A percentile compares a stretch with the other conserved stretches of the same genome.
These are phyloP conservation scores for Tetramorium simillimum DNA, from an alignment of 1,140 invertebrate genomes.

Conservation along the genomic window DNA sequence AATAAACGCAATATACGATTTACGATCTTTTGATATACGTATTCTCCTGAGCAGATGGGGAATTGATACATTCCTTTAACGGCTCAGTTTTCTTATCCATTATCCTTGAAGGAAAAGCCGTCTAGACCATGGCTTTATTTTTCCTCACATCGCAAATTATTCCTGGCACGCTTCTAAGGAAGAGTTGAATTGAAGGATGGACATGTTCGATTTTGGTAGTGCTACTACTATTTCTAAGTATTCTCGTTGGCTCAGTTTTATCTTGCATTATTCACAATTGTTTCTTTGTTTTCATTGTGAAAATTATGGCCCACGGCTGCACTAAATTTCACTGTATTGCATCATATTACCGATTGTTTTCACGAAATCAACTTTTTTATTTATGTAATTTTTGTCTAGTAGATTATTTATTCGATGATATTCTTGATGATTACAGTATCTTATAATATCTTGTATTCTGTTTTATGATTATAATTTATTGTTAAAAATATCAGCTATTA, in stretches of 20 bases:
- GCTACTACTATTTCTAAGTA: slow-evolving; percentile 32
- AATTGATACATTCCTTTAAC: slow-evolving; percentile 75
- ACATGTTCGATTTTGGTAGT: slow-evolving; percentile 56
- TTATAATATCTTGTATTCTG: neutral
- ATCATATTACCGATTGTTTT: neutral
- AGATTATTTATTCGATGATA: neutral
- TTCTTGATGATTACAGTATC: neutral
- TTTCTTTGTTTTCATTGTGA: slow-evolving; percentile 24
- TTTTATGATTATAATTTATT: slow-evolving; percentile 18
- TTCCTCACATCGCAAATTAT: slow-evolving; percentile 40
- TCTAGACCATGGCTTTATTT: neutral
- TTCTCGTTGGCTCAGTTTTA: slow-evolving; percentile 28
- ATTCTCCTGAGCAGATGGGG: slow-evolving; percentile 64
- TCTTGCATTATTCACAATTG: slow-evolving; percentile 64
- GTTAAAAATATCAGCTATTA: neutral
- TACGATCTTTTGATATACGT: neutral
- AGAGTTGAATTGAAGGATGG: neutral
- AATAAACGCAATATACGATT: slow-evolving; percentile 18
- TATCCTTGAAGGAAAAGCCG: slow-evolving; percentile 33
- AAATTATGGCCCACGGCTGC: neutral
- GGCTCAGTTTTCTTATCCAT: slow-evolving; percentile 52
- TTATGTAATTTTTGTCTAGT: neutral
- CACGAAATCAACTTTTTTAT: neutral
- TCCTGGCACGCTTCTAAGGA: slow-evolving; percentile 51
- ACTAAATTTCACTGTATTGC: neutral